These are phyloP conservation scores for Aleiodes leptofemur DNA, from an alignment of 2,888 invertebrate species.

Conservation along the genomic window DNA sequence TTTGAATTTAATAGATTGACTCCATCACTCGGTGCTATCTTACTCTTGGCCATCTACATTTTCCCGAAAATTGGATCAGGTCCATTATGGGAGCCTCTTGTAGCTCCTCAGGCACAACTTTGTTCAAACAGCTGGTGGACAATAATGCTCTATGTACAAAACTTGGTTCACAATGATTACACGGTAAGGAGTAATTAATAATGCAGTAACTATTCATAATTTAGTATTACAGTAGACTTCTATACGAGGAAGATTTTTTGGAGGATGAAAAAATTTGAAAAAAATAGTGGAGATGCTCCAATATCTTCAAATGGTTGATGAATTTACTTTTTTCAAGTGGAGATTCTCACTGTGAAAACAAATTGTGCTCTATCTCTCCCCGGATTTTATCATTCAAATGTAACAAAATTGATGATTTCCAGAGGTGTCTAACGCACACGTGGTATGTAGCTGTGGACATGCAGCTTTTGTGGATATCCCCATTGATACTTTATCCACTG, in stretches of 20 bases:
- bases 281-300: no score
- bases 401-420: not conserved
- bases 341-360: no score
- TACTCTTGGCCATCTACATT: constrained; percentile 76
- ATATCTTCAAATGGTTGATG: no score
- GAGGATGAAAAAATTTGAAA: no score
- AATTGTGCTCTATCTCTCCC: not conserved
- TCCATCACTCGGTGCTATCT: constrained; percentile 77
- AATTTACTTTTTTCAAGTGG: no score
- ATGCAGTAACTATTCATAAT: no score
- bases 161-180: constrained; percentile 74
- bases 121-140: constrained; percentile 77
- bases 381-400: not conserved
- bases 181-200: not conserved
- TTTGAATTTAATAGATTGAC: constrained; percentile 74
- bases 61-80: constrained; percentile 77
- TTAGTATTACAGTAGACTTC: no score
- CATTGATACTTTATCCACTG: constrained; percentile 77
- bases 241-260: constrained; percentile 63
- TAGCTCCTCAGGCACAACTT: constrained; percentile 55
- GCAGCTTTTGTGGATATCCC: constrained; percentile 78
- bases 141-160: constrained; percentile 76
- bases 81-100: constrained; percentile 69
- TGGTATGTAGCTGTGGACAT: constrained; percentile 81
- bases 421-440: constrained; percentile 77